Evolutionary conservation across 1,140 invertebrate species (phyloP), one percentile per base, ranked within the genome.

Genomic region (Trachelipus rathkii): DNA sequence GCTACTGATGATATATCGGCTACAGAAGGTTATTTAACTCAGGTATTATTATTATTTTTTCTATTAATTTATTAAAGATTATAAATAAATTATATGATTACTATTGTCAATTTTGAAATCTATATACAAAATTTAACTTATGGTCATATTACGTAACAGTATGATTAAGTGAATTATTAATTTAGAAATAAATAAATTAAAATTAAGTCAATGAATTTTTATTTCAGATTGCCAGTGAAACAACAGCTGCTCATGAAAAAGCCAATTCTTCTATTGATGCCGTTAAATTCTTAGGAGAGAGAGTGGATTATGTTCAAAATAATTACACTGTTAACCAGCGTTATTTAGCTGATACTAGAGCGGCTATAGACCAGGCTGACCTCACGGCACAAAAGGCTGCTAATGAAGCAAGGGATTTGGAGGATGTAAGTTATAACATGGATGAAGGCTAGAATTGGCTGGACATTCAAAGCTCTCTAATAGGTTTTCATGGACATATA

Each of bases 1-100:
- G 94, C 95, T 0, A 91, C 91, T 76, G 86, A 86, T 44, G 92
- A 96, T 82, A 95, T 97, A 50, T 85, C 86, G 44, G 86, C 89
- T 74, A 92, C 93, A 10, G 89, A 93, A 82, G 86, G 86, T 75
- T 92, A 95, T 86, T 87, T 97, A 44, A 86, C 87, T 21, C 85
- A 87, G 84, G 89, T 89, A 82, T 23, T 72, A 33, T 44, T 79
- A 5, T 72, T 68, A 15, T 33, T 19, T 73, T 21, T 21, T 13
- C 33, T 78, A 50, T 45, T 66, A 66, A 50, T 73, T 5, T 50
- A 68, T 24, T 60, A 80, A 50, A 75, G 71, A 21, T 73, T 79
- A 69, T 71, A 70, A 72, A 72, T 10, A 73, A 75, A 72, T 68
- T 15, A n/a, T 13, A n/a, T 9, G 13, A 15, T 70, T 33, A 33